Evolutionary conservation across 2,888 invertebrate genomes (phyloP).

Genomic region (Mythimna impura): DNA sequence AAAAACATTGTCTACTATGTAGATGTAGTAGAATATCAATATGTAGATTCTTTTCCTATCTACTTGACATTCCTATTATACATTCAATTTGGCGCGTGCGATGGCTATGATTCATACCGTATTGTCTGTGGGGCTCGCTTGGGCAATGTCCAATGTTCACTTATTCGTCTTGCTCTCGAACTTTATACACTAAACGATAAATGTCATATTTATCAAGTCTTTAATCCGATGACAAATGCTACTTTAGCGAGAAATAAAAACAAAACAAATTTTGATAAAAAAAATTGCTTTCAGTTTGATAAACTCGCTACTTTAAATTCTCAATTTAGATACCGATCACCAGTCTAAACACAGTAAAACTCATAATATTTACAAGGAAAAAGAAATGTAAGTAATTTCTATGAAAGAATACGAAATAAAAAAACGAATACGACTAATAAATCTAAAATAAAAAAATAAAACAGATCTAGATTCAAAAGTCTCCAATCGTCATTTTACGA

Average conservation of each 20-base stretch:
- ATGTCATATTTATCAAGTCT: not conserved
- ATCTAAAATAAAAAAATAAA: conserved; percentile 20
- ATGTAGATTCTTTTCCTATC: conserved; percentile 7
- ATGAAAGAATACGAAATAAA: conserved; percentile 14
- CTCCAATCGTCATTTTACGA: conserved; percentile 30
- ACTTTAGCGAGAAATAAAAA: not conserved
- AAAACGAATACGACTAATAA: conserved; percentile 1
- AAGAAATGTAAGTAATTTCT: conserved; percentile 20
- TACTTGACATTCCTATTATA: conserved; percentile 2
- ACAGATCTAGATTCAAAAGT: not conserved
- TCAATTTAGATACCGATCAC: not conserved
- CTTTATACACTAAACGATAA: conserved; percentile 13
- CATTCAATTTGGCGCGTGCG: conserved; percentile 26
- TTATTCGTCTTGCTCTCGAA: not conserved
- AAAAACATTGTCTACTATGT: not conserved
- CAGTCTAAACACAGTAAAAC: not conserved
- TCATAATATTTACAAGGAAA: conserved; percentile 30
- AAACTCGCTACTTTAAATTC: not conserved
- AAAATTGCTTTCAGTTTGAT: not conserved
- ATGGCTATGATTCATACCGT: conserved; percentile 15
- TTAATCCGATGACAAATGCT: not conserved
- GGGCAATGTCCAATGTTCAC: conserved; percentile 9
- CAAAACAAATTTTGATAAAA: not conserved
- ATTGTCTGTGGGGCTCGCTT: not conserved
- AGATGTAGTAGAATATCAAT: not conserved